phyloP scores from a whole-genome alignment of 2,113 vertebrate species.

The Dinomys branickii region DNA sequence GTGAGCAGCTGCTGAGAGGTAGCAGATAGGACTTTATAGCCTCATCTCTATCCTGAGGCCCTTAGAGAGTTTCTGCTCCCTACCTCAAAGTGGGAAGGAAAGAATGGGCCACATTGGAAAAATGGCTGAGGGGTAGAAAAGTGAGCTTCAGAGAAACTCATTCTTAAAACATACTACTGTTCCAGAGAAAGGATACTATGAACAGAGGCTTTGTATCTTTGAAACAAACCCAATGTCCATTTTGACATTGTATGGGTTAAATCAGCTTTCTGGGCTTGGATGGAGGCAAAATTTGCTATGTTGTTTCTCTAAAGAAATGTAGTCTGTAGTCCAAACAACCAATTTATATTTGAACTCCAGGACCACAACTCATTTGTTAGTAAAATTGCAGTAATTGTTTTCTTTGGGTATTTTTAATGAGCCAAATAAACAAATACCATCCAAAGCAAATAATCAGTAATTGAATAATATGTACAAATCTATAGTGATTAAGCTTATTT shows the following conservation, averaged over 20 bases:
- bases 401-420: conserved; percentile 51
- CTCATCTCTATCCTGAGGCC: neutral
- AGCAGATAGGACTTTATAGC: neutral
- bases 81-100: neutral
- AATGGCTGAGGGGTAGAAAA: neutral
- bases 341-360: conserved; percentile 13
- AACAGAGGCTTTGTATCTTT: neutral
- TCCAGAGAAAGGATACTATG: neutral
- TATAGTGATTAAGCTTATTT: neutral
- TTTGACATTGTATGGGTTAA: neutral
- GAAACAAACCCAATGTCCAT: neutral
- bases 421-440: neutral
- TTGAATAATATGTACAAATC: neutral
- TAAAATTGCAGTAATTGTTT: conserved; percentile 31
- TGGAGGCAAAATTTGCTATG: neutral
- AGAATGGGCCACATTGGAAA: neutral
- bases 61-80: neutral
- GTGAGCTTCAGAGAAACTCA: neutral
- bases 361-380: conserved; percentile 10
- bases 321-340: conserved; percentile 51
- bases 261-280: neutral
- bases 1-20: neutral
- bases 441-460: conserved; percentile 8
- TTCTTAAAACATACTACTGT: neutral
- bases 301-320: conserved; percentile 9